Base-by-base conservation (phyloP, 2,888 invertebrate genomes). In the Imbricaverruca yamaguchii region DNA sequence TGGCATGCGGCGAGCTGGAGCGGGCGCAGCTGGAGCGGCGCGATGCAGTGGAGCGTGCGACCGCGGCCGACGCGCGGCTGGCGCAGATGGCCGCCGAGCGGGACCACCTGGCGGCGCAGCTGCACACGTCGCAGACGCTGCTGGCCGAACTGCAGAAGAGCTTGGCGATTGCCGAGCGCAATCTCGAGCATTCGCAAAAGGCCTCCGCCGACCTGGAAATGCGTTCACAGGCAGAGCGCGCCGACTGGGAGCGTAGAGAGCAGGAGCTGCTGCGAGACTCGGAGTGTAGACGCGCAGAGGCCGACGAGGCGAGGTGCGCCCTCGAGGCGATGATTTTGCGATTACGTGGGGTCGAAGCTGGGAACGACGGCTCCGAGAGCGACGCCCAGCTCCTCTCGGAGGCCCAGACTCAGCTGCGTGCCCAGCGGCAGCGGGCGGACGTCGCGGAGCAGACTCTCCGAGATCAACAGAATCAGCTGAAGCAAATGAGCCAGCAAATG, bases 111-210 rank as follows among this genome's bases (percentile, higher is more conserved):
- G 94, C 95, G 1, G 91, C 93, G 84, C 95, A 96, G 87, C 87
- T 96, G 86, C 95, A 96, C 87, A 96, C 96, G 88, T 94, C 94
- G 74, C 96, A 96, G 78, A 95, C 96, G 85, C 94, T 95, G 92
- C 88, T 96, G 82, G 93, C 95, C 88, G 95, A 95, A 88, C 95
- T 96, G 93, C 95, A 95, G 87, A 93, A 95, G 86, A 95, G 96
- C 86, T 79, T 84, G 87, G 83, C 87, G 87, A 81, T 92, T 86
- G 90, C 92, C 88, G 90, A 91, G 0, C 92, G 92, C 86, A 92
- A 92, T 84, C 90, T 92, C 10, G 92, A 92, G 86, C 89, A 92
- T 55, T 15, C 15, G 59, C 59, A 59, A 0, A 11, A 59, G 59
- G 15, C 11, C 59, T 59, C 59, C 15, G 15, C 1, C 59, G 59